Conservation (phyloP, 2,888 invertebrate genomes). For the Drosophila sordidapex region DNA sequence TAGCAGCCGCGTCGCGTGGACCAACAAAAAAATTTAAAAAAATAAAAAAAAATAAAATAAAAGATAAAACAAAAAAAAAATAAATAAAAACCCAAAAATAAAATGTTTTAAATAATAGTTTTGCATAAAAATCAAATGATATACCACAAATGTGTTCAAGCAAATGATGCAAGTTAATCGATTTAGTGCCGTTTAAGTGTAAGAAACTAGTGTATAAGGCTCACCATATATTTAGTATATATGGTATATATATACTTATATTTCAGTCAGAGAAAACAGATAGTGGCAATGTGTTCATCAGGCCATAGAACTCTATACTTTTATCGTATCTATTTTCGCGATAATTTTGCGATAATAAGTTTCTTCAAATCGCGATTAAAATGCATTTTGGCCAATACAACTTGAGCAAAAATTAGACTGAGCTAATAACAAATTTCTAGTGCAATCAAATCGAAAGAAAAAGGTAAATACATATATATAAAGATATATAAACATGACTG, state of each 20-base stretch:
- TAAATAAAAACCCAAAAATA: conserved; percentile 20
- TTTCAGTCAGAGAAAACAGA: conserved; percentile 22
- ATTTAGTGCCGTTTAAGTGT: conserved; percentile 54
- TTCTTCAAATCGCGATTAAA: conserved; percentile 85
- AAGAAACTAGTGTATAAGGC: conserved; percentile 35
- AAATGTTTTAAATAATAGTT: conserved; percentile 24
- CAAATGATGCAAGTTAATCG: conserved; percentile 39
- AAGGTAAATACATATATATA: conserved; percentile 27
- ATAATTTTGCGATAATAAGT: conserved; percentile 83
- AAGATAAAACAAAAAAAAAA: conserved; percentile 25
- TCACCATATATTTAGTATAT: conserved; percentile 37
- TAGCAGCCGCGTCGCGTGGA: conserved; percentile 69
- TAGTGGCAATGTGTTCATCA: conserved; percentile 81
- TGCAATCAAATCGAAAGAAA: conserved; percentile 22
- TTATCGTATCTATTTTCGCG: conserved; percentile 83
- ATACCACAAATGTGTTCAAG: conserved; percentile 70
- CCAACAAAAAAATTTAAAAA: conserved; percentile 49
- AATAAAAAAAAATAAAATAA: conserved; percentile 21
- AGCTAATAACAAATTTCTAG: conserved; percentile 22
- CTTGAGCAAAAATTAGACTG: conserved; percentile 69
- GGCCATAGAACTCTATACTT: conserved; percentile 72
- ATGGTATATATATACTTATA: conserved; percentile 42
- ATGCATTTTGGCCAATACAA: conserved; percentile 70
- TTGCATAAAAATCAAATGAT: conserved; percentile 36
- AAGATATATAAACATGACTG: background rate